Conservation (phyloP, 53 echinoderm and acorn worm species). For the Patiria pectinifera region DNA sequence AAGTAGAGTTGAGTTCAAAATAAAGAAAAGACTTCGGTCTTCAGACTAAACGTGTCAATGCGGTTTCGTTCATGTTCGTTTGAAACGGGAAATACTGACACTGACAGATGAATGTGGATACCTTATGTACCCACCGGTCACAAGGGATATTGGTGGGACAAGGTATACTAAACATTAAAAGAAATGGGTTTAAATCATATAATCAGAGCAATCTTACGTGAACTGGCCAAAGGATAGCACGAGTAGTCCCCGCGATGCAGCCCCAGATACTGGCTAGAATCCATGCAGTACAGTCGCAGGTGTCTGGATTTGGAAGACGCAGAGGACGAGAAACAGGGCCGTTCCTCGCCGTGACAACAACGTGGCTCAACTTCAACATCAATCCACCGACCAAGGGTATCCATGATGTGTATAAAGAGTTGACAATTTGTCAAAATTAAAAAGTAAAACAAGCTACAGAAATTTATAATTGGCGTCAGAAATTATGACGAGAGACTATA, state of each 20-base stretch:
- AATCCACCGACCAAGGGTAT: constrained; percentile 41
- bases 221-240: neutral
- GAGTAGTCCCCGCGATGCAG: constrained; percentile 33
- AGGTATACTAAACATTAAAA: neutral
- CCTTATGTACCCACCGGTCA: too few relatives aligned
- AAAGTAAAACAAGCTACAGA: too few relatives aligned
- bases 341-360: neutral
- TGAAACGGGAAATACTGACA: too few relatives aligned
- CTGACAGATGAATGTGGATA: too few relatives aligned
- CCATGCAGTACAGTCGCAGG: constrained; percentile 52
- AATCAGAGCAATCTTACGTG: constrained; percentile 31
- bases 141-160: too few relatives aligned
- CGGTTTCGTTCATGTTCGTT: too few relatives aligned
- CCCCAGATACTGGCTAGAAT: constrained; percentile 44
- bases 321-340: neutral
- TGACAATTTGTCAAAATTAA: neutral
- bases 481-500: neutral
- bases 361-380: constrained; percentile 47
- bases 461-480: neutral
- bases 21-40: too few relatives aligned
- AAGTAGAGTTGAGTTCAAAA: too few relatives aligned
- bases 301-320: constrained; percentile 9
- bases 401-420: neutral
- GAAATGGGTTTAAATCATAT: neutral
- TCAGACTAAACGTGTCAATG: too few relatives aligned